These are phyloP conservation scores for Centropristis striata DNA, from an alignment of 2,113 vertebrate genomes.

Conservation along the genomic window DNA sequence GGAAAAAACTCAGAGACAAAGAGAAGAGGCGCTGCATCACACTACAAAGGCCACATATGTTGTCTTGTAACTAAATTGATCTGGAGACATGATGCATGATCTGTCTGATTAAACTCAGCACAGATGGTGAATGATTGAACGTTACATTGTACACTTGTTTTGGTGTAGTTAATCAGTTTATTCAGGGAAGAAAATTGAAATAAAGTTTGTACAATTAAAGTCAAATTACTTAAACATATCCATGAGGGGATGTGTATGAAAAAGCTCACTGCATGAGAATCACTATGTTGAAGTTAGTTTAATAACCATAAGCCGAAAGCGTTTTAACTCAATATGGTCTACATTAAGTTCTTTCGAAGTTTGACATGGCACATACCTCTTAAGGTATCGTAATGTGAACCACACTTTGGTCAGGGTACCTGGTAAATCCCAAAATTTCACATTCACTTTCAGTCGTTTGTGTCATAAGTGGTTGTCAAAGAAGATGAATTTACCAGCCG, in stretches of 20 bases:
- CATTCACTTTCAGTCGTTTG: not conserved
- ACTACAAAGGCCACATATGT: not conserved
- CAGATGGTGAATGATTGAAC: not conserved
- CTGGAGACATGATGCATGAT: not conserved
- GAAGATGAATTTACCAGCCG: constrained; percentile 2
- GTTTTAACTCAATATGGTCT: not conserved
- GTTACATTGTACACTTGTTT: not conserved
- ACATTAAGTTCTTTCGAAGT: not conserved
- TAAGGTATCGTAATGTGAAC: not conserved
- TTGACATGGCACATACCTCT: not conserved
- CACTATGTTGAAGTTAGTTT: not conserved
- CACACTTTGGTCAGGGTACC: not conserved
- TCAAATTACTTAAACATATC: not conserved
- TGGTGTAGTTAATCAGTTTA: not conserved
- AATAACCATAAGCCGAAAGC: not conserved
- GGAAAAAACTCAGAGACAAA: too few relatives aligned
- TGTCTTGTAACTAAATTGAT: not conserved
- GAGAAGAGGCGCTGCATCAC: not conserved
- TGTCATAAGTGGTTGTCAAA: not conserved
- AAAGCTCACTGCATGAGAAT: not conserved
- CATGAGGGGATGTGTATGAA: not conserved
- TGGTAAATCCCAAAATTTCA: constrained; percentile 3
- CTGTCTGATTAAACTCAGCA: not conserved
- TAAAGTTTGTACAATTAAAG: not conserved
- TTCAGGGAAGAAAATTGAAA: not conserved